phyloP scores from a whole-genome alignment of 2,888 invertebrate genomes.

The Junonia oenone region DNA sequence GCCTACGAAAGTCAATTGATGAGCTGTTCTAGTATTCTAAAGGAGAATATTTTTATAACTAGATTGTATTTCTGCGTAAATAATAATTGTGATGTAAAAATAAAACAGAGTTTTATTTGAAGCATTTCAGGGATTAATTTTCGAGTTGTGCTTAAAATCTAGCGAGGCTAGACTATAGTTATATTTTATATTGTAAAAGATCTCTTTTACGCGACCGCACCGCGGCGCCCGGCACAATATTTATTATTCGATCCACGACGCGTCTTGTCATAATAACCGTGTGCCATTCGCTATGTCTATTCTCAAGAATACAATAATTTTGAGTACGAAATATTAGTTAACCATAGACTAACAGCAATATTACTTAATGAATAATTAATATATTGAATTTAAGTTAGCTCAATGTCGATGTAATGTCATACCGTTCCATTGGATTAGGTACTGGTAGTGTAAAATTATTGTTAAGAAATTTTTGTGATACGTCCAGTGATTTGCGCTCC shows the following conservation, averaged over 20 bases:
- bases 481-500: slow-evolving; percentile 62
- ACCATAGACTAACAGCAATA: slow-evolving; percentile 74
- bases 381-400: slow-evolving; percentile 77
- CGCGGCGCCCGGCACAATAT: slow-evolving; percentile 52
- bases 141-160: slow-evolving; percentile 67
- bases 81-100: slow-evolving; percentile 72
- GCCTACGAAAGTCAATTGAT: slow-evolving; percentile 66
- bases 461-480: slow-evolving; percentile 73
- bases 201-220: slow-evolving; percentile 44
- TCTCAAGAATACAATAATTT: slow-evolving; percentile 60
- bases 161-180: slow-evolving; percentile 66
- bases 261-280: slow-evolving; percentile 73
- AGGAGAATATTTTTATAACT: slow-evolving; percentile 63
- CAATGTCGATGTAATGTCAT: slow-evolving; percentile 72
- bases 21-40: slow-evolving; percentile 57
- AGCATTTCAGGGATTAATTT: slow-evolving; percentile 70
- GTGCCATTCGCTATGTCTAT: slow-evolving; percentile 73
- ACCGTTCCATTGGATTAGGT: slow-evolving; percentile 77
- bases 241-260: slow-evolving; percentile 44
- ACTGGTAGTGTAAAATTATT: slow-evolving; percentile 66
- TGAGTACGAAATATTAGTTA: slow-evolving; percentile 60
- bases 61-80: slow-evolving; percentile 63
- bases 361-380: slow-evolving; percentile 72
- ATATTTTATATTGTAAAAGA: slow-evolving; percentile 39
- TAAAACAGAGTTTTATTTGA: slow-evolving; percentile 79